Base-by-base conservation (phyloP, 2,888 invertebrate species). In the Resseliella maxima region DNA sequence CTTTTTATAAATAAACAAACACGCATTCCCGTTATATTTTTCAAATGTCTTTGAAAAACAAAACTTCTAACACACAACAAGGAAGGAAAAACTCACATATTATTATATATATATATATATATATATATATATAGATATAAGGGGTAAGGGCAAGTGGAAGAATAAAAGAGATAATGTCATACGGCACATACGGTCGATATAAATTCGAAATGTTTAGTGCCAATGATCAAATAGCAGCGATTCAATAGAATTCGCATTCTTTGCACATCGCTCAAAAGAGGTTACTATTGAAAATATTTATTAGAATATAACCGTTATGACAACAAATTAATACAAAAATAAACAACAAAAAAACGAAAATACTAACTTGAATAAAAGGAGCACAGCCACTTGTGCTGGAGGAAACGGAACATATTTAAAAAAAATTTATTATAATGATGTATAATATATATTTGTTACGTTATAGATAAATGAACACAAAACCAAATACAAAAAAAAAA, bases 221-320 rank as follows among this genome's bases (percentile, higher is more conserved):
- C 72, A 72, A 72, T 72, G 72, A 72, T 35, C 72, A 72, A 72
- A 72, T 15, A 50, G 8, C 15, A 31, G 31, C 35, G 72, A 72
- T 31, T 72, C 27, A 31, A 72, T 72, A 0, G 31, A 72, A 24
- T 41, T 72, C 72, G 31, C n/a, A 72, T 72, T 72, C 35, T 12
- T 72, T 15, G 72, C 72, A 72, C 72, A 72, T 72, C 72, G 72
- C 72, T 72, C 72, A 72, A 72, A 72, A 72, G 72, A 72, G 72
- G 72, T 72, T 72, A 72, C 72, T 72, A 72, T 72, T 15, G 72
- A 72, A 15, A 31, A 72, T 72, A 72, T 72, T 72, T 72, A 72
- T 72, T 72, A 72, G n/a, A 72, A 31, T 72, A 31, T 15, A 8
- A 72, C 72, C 31, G 72, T 72, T 72, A 72, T 72, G n/a, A 72